Percentiles rank a stretch among this genome's conserved stretches.
Evolutionary conservation across 2,113 vertebrate species (phyloP).

Genomic region (Podocnemis expansa): DNA sequence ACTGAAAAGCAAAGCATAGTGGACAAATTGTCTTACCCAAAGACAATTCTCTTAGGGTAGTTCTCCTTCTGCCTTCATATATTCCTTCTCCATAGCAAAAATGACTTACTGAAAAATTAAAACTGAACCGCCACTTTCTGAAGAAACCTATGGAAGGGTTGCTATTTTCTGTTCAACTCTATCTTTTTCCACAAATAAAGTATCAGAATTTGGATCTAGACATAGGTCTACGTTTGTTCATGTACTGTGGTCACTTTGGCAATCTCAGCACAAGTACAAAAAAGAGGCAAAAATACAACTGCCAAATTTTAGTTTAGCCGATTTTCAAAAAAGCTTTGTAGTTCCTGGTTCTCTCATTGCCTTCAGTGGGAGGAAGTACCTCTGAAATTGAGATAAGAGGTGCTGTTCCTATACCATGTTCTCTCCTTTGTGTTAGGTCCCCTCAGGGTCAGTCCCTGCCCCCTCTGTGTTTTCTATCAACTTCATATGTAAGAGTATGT

Average conservation of each 20-base stretch:
- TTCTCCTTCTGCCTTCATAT: not conserved
- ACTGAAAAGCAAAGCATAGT: not conserved
- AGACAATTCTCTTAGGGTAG: not conserved
- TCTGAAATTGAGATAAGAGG: not conserved
- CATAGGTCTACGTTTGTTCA: not conserved
- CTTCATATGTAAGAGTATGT: not conserved
- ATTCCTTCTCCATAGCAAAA: constrained; percentile 54
- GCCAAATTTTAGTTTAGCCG: not conserved
- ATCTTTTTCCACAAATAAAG: not conserved
- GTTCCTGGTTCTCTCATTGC: not conserved
- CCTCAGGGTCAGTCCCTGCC: not conserved
- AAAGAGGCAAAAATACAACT: not conserved
- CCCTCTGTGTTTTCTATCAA: not conserved
- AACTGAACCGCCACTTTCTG: constrained; percentile 9
- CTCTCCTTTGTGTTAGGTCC: no score
- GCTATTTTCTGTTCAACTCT: constrained; percentile 5
- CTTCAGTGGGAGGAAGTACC: not conserved
- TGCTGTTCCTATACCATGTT: not conserved
- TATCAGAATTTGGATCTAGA: not conserved
- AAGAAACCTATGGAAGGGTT: not conserved
- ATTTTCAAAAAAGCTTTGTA: not conserved
- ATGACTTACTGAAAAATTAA: constrained; percentile 23
- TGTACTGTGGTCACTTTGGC: not conserved
- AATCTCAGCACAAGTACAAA: not conserved
- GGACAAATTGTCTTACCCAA: not conserved